A percentile compares a stretch with the other conserved stretches of the same genome.
Conservation (phyloP, 2,113 vertebrate species). For the Struthio camelus region DNA sequence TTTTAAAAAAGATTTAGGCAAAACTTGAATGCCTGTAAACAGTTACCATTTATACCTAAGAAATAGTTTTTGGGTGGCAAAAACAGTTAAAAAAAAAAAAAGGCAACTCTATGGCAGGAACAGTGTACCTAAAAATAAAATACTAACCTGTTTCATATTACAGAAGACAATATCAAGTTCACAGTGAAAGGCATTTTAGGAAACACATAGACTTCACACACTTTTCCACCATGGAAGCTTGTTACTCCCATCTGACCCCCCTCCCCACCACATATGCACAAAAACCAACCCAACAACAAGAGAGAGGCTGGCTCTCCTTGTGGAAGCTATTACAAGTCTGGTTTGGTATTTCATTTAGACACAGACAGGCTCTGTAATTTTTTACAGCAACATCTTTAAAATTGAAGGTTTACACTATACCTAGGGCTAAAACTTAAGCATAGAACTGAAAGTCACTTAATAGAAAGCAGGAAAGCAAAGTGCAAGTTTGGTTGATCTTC, state of each 20-base stretch:
- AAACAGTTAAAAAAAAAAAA: constrained; percentile 35
- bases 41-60: constrained; percentile 37
- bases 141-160: background rate
- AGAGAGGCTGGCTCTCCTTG: background rate
- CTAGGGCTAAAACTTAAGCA: background rate
- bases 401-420: background rate
- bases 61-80: background rate
- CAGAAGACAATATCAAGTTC: background rate
- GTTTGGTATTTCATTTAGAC: background rate
- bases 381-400: background rate
- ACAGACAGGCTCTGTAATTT: background rate
- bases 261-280: too few relatives aligned
- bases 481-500: background rate
- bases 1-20: background rate
- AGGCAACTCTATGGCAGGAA: constrained; percentile 9
- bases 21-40: constrained; percentile 1
- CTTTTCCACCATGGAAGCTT: background rate
- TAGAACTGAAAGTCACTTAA: background rate
- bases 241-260: background rate
- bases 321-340: background rate
- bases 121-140: constrained; percentile 35
- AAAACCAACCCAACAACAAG: background rate
- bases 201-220: background rate
- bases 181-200: background rate
- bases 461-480: background rate